Percentiles rank a stretch among this genome's conserved stretches.
Conservation (phyloP, 92 coral and sea anemone genomes). For the Palythoa caribaeorum region DNA sequence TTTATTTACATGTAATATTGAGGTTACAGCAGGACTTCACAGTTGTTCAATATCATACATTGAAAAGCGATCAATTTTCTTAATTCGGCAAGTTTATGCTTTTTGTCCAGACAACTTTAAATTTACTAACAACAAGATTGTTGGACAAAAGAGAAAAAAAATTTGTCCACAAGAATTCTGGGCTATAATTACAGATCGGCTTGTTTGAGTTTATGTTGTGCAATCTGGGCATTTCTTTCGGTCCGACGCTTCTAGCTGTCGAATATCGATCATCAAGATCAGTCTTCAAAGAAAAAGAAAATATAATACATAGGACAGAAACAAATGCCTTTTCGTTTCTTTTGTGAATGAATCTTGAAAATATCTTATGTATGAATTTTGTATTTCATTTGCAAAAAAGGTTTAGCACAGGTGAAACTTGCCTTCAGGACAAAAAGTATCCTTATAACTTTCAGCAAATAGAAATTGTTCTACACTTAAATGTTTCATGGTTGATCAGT, state of each 20-base stretch:
- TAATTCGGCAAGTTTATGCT: constrained; percentile 36
- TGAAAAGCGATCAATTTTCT: constrained; percentile 31
- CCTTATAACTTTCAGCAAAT: constrained; percentile 47
- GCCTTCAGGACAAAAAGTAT: constrained; percentile 35
- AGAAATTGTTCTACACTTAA: constrained; percentile 36
- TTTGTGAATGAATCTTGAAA: constrained; percentile 74
- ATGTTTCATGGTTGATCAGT: constrained; percentile 20
- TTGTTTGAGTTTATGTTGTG: constrained; percentile 22
- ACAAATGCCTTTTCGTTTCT: constrained; percentile 70
- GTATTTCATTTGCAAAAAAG: constrained; percentile 57
- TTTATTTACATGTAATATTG: constrained; percentile 93
- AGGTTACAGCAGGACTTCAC: constrained; percentile 72
- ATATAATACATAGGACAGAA: constrained; percentile 68
- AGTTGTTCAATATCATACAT: constrained; percentile 82
- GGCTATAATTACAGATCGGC: constrained; percentile 25
- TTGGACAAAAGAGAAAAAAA: constrained; percentile 20
- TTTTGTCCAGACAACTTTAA: constrained; percentile 40
- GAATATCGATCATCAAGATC: constrained; percentile 12
- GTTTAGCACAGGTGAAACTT: constrained; percentile 48
- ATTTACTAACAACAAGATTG: constrained; percentile 37
- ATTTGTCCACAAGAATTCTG: constrained; percentile 11
- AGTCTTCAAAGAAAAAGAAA: constrained; percentile 47
- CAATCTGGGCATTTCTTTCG: constrained; percentile 46
- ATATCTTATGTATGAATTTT: constrained; percentile 32
- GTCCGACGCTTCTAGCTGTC: constrained; percentile 45